Conservation (phyloP, 2,113 vertebrate genomes). For the Corythaixoides concolor region DNA sequence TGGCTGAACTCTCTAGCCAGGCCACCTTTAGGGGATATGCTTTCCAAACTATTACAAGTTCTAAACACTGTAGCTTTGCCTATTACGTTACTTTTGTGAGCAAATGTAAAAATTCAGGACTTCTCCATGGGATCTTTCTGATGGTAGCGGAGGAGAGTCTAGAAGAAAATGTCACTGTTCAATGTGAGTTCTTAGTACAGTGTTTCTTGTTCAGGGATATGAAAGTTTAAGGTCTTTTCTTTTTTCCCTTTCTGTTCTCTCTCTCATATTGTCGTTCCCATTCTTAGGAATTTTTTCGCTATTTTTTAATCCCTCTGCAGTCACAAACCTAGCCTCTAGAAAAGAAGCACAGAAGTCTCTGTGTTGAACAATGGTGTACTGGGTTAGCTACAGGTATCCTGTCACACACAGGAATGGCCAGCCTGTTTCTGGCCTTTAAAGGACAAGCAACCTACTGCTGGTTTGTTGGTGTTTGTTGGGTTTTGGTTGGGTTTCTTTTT, state of each 20-base stretch:
- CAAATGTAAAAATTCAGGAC: not conserved
- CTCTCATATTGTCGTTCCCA: rapidly evolving
- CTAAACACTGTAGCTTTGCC: not conserved
- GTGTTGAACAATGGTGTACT: not conserved
- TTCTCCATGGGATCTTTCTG: not conserved
- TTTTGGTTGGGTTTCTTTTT: not conserved
- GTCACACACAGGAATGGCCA: not conserved
- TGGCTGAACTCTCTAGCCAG: not conserved
- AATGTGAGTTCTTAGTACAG: not conserved
- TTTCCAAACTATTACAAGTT: not conserved
- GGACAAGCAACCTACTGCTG: not conserved
- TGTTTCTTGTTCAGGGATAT: not conserved
- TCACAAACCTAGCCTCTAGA: not conserved
- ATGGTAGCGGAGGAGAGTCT: not conserved
- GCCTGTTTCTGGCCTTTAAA: not conserved
- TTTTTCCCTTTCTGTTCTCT: not conserved
- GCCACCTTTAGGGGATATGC: not conserved
- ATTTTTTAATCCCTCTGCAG: not conserved
- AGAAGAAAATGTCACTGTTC: not conserved
- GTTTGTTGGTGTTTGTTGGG: not conserved
- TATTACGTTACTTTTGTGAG: not conserved
- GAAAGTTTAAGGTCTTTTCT: not conserved
- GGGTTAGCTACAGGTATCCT: not conserved
- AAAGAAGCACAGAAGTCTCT: not conserved
- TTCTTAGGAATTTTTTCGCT: not conserved